Evolutionary conservation across 2,797 vertebrate genomes (phyloP).

Genomic region (Pangasius sanitwongsei): DNA sequence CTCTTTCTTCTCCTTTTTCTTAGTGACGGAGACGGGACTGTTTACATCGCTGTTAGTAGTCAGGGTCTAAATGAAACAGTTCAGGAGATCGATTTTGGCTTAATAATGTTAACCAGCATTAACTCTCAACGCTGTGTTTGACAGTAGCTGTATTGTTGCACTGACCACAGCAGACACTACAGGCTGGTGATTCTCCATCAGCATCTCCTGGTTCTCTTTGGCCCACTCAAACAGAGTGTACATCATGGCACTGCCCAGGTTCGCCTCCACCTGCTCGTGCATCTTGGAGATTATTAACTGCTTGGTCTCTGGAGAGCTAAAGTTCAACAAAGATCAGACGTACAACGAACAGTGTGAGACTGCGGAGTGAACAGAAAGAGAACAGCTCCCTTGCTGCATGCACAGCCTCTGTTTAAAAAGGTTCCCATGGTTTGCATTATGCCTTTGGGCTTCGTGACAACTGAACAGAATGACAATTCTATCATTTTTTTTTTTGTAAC

Average conservation of each 20-base stretch:
- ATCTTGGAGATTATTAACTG: constrained; percentile 83
- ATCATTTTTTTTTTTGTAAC: background rate
- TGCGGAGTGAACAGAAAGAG: background rate
- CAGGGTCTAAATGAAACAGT: constrained; percentile 71
- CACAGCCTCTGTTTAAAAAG: background rate
- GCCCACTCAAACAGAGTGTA: constrained; percentile 96
- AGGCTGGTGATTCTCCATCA: constrained; percentile 93
- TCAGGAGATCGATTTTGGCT: background rate
- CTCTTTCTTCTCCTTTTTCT: constrained; percentile 96
- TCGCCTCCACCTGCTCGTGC: constrained; percentile 87
- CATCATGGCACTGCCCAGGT: constrained; percentile 94
- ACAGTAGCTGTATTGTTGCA: constrained; percentile 11
- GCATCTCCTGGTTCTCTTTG: constrained; percentile 90
- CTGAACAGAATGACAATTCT: background rate
- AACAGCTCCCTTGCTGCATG: background rate
- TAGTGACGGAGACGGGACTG: constrained; percentile 68
- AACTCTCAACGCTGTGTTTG: background rate
- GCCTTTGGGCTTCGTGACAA: background rate
- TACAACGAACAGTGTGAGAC: background rate
- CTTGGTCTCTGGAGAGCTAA: constrained; percentile 79
- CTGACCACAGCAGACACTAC: constrained; percentile 79
- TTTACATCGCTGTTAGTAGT: constrained; percentile 73
- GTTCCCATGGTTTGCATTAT: background rate
- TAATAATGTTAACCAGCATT: background rate
- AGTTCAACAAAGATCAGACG: background rate